Percentiles rank a stretch among this genome's conserved stretches.
phyloP scores from a whole-genome alignment of 2,888 invertebrate genomes.

The Ctena decussata region DNA sequence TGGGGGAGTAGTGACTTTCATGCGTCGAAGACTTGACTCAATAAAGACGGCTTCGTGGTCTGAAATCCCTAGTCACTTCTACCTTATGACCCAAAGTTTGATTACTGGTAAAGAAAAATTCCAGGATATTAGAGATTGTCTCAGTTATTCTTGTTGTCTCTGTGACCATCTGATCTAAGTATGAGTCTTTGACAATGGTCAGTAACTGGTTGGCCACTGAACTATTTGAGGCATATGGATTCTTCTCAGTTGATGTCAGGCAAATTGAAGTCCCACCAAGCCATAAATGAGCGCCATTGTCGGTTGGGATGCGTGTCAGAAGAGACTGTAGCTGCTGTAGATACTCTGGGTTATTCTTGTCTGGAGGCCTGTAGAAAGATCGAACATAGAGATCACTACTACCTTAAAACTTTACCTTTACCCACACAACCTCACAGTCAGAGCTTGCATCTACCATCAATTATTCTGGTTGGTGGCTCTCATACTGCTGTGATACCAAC shows the following conservation, averaged over 20 bases:
- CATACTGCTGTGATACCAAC: constrained; percentile 15
- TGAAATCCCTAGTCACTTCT: not conserved
- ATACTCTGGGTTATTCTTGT: constrained; percentile 21
- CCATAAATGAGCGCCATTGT: constrained; percentile 31
- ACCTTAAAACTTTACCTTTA: constrained; percentile 24
- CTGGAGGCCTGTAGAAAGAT: constrained; percentile 45
- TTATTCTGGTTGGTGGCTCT: constrained; percentile 32
- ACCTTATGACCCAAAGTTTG: not conserved
- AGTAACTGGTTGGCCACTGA: too few species aligned
- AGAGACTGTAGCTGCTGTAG: not conserved
- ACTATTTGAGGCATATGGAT: too few species aligned
- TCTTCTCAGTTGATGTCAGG: too few species aligned
- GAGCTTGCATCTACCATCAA: not conserved
- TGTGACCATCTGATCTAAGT: too few species aligned
- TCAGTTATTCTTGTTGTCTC: not conserved
- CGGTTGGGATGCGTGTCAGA: constrained; percentile 10
- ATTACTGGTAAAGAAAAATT: not conserved
- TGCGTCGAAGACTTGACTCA: not conserved
- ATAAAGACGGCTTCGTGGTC: not conserved
- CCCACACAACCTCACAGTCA: constrained; percentile 40
- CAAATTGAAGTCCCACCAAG: constrained; percentile 12
- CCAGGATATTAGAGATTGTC: not conserved
- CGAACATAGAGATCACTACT: constrained; percentile 36
- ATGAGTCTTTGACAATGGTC: too few species aligned
- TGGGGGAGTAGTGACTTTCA: not conserved